A percentile compares a stretch with the other conserved stretches of the same genome.
phyloP scores from a whole-genome alignment of 2,797 vertebrate species.

The Malacoraja senta region DNA sequence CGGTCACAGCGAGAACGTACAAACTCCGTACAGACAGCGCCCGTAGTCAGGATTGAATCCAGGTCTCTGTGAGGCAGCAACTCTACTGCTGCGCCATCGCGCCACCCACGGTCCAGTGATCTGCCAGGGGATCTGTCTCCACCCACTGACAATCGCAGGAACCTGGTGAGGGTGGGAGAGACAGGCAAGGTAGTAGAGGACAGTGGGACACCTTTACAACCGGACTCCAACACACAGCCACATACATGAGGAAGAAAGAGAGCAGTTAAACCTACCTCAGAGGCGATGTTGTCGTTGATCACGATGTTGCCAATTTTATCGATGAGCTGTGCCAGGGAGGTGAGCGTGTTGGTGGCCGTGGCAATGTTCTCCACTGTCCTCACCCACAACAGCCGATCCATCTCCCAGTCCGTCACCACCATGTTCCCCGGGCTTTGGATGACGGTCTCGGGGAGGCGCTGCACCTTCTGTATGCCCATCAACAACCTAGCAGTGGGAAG shows the following conservation, averaged over 20 bases:
- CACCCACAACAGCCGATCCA: slow-evolving; percentile 81
- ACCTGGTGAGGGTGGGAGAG: not conserved
- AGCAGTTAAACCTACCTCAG: slow-evolving; percentile 64
- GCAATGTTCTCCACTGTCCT: slow-evolving; percentile 86
- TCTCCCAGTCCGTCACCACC: slow-evolving; percentile 84
- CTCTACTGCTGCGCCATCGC: too few species aligned
- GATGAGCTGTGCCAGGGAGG: slow-evolving; percentile 84
- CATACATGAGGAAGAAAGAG: too few species aligned
- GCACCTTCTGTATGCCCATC: slow-evolving; percentile 73
- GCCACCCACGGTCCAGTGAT: not conserved
- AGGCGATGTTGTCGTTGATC: slow-evolving; percentile 89
- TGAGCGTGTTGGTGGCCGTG: slow-evolving; percentile 85
- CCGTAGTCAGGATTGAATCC: too few species aligned
- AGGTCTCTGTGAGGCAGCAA: too few species aligned
- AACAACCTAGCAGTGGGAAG: slow-evolving; percentile 63
- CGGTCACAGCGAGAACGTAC: too few species aligned
- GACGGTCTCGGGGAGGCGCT: slow-evolving; percentile 65
- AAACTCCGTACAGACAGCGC: too few species aligned
- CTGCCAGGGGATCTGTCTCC: not conserved
- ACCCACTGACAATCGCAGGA: too few species aligned
- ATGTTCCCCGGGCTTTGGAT: slow-evolving; percentile 65
- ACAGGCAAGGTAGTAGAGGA: too few species aligned
- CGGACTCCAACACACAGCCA: not conserved
- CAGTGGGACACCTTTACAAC: not conserved
- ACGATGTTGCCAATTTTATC: slow-evolving; percentile 95